Conservation (phyloP, 2,888 invertebrate species). For the Idaea aversata region DNA sequence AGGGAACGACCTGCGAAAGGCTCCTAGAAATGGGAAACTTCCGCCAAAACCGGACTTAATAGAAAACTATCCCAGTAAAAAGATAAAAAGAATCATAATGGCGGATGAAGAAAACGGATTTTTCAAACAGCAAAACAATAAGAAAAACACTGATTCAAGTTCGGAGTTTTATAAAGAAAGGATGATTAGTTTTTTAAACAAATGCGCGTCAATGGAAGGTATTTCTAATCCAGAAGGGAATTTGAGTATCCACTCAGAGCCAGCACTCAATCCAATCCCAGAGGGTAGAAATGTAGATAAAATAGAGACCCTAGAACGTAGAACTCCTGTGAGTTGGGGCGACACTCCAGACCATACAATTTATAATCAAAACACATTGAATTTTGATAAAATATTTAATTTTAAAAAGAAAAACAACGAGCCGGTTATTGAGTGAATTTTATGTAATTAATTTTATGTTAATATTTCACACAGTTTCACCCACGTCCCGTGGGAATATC, state of each 20-base stretch:
- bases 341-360: constrained; percentile 65
- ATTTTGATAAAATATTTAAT: constrained; percentile 67
- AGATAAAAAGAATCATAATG: constrained; percentile 76
- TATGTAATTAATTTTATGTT: too few species aligned
- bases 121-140: constrained; percentile 71
- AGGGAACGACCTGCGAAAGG: constrained; percentile 68
- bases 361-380: constrained; percentile 72
- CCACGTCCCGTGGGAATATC: too few species aligned
- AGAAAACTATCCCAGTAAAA: constrained; percentile 76
- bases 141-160: constrained; percentile 67
- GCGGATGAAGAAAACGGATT: constrained; percentile 67
- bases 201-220: constrained; percentile 63
- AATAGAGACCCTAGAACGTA: constrained; percentile 31
- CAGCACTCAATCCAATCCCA: constrained; percentile 54
- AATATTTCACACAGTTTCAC: too few species aligned
- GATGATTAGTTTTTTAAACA: constrained; percentile 69
- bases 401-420: constrained; percentile 44
- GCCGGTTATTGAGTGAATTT: too few species aligned
- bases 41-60: constrained; percentile 77
- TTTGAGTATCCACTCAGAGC: constrained; percentile 60
- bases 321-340: constrained; percentile 68
- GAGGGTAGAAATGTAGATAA: constrained; percentile 43
- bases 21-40: constrained; percentile 62
- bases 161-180: constrained; percentile 72
- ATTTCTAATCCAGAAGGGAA: constrained; percentile 57